Conservation (phyloP, 2,113 vertebrate genomes). For the Arvicanthis niloticus region DNA sequence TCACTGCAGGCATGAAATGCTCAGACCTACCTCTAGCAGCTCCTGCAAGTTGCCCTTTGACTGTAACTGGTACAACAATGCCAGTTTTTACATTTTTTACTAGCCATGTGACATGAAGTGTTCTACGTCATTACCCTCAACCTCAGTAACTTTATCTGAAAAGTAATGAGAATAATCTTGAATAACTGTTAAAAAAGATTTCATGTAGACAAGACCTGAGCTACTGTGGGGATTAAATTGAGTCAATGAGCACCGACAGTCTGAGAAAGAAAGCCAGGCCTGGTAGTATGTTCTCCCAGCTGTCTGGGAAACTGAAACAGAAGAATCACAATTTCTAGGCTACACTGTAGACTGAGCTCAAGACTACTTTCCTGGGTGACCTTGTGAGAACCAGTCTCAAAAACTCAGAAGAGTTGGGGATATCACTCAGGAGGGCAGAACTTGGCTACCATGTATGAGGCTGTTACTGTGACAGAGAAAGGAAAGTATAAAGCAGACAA, state of each 20-base stretch:
- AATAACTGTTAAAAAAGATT: not conserved
- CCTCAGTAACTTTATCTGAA: slow-evolving; percentile 4
- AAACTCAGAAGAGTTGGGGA: not conserved
- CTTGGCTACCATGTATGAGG: not conserved
- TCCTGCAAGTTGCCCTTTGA: not conserved
- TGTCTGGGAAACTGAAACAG: not conserved
- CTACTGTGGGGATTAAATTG: not conserved
- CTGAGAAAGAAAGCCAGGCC: not conserved
- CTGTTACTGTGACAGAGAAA: not conserved
- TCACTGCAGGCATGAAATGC: not conserved
- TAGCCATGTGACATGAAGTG: not conserved
- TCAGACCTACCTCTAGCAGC: not conserved
- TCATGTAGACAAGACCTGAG: not conserved
- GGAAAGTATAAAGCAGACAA: not conserved
- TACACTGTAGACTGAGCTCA: not conserved
- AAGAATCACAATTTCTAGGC: not conserved
- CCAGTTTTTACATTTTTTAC: not conserved
- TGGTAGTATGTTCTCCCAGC: not conserved
- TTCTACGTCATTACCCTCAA: not conserved
- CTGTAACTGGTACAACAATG: not conserved
- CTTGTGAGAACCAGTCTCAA: not conserved
- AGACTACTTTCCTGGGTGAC: not conserved
- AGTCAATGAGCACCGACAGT: not conserved
- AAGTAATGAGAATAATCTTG: not conserved
- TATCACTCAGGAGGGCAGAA: no score